A percentile compares a stretch with the other conserved stretches of the same genome.
These are phyloP conservation scores for Psix sp. DNA, from an alignment of 1,140 invertebrate species.

Conservation along the genomic window DNA sequence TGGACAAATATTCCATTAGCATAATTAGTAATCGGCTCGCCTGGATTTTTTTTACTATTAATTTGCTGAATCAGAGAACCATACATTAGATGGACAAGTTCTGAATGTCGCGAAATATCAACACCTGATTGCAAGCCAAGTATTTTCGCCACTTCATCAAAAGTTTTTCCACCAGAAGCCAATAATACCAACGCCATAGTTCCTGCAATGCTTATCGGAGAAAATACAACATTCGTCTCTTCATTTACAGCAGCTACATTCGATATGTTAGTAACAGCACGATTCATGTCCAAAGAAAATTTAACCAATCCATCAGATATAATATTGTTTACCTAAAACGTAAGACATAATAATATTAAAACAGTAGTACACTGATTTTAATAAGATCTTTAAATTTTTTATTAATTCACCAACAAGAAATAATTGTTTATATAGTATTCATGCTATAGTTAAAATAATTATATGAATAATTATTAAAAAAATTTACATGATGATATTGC, in stretches of 20 bases:
- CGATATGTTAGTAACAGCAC: conserved; percentile 58
- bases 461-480: no score
- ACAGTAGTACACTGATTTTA: no score
- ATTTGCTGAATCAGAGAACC: conserved; percentile 74
- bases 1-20: conserved; percentile 80
- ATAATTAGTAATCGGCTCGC: conserved; percentile 70
- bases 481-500: no score
- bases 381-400: no score
- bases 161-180: conserved; percentile 82
- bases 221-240: conserved; percentile 79
- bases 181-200: conserved; percentile 82
- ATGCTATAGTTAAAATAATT: no score
- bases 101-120: conserved; percentile 78
- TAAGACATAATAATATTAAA: no score
- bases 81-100: conserved; percentile 80
- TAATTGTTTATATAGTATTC: no score
- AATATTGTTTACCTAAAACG: conserved; percentile 72
- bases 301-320: conserved; percentile 74
- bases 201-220: conserved; percentile 81
- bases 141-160: conserved; percentile 80
- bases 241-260: conserved; percentile 10
- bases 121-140: conserved; percentile 80
- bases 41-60: conserved; percentile 56
- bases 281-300: conserved; percentile 75
- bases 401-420: no score